A percentile compares a stretch with the other conserved stretches of the same genome.
These are phyloP conservation scores for Crematogaster levior DNA, from an alignment of 2,888 invertebrate genomes.

Conservation along the genomic window DNA sequence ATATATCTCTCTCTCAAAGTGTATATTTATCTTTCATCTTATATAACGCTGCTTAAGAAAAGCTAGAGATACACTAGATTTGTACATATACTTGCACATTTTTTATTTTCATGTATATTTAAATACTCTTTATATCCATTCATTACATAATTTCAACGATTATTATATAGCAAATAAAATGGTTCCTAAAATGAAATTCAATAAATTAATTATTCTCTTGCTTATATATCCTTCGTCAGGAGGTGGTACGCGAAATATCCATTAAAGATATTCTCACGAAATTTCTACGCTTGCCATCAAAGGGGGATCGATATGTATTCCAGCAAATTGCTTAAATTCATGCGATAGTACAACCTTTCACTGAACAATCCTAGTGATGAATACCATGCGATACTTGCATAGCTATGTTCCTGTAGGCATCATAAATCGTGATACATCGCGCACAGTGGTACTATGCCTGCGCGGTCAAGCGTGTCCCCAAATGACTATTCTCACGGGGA, in stretches of 20 bases:
- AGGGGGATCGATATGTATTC: conserved; percentile 48
- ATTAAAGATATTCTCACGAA: conserved; percentile 50
- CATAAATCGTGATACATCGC: conserved; percentile 63
- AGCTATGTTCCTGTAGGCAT: conserved; percentile 51
- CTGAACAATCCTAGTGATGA: conserved; percentile 57
- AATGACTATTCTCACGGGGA: conserved; percentile 58
- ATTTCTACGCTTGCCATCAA: conserved; percentile 45
- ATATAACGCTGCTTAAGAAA: neutral
- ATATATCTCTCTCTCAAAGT: too few relatives aligned
- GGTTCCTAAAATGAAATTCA: neutral
- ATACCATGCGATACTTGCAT: conserved; percentile 60
- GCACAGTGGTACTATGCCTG: conserved; percentile 16
- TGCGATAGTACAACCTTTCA: conserved; percentile 61
- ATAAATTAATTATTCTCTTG: conserved; percentile 7
- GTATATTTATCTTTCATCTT: conserved; percentile 15
- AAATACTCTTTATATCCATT: neutral
- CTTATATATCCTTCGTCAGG: neutral
- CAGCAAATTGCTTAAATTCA: conserved; percentile 65
- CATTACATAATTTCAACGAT: neutral
- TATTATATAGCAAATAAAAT: neutral
- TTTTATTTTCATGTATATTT: neutral
- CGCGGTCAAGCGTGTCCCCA: conserved; percentile 31
- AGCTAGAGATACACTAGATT: neutral
- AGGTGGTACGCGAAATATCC: conserved; percentile 27
- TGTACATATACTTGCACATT: neutral